phyloP scores from a whole-genome alignment of 92 coral and sea anemone species.

The Ricordea florida region DNA sequence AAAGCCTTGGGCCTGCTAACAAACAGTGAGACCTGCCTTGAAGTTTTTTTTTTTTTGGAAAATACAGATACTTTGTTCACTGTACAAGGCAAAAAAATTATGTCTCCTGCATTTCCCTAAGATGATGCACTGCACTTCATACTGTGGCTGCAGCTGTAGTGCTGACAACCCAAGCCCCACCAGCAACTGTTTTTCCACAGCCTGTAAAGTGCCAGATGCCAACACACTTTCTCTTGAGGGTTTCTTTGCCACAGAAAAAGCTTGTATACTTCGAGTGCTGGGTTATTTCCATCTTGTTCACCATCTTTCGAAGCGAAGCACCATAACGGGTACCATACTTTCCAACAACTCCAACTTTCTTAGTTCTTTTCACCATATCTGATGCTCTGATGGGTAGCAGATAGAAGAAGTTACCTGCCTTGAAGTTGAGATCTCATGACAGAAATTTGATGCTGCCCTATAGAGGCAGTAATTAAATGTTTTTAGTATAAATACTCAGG shows the following conservation, averaged over 20 bases:
- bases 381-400: too few species aligned
- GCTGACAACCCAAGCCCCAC: conserved; percentile 99
- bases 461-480: too few species aligned
- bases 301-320: conserved; percentile 99
- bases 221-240: conserved; percentile 91
- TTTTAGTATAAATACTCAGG: too few species aligned
- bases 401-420: too few species aligned
- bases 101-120: conserved; percentile 96
- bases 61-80: too few species aligned
- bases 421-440: too few species aligned
- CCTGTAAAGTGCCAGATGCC: conserved; percentile 98
- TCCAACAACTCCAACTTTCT: conserved; percentile 99
- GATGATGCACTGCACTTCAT: conserved; percentile 98
- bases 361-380: conserved; percentile 99
- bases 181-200: conserved; percentile 97
- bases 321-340: conserved; percentile 99
- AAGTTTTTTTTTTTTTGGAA: too few species aligned
- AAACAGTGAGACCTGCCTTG: too few species aligned
- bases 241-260: conserved; percentile 94
- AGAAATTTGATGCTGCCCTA: too few species aligned
- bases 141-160: conserved; percentile 98
- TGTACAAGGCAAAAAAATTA: conserved; percentile 43
- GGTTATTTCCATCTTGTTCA: conserved; percentile 96
- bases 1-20: too few species aligned
- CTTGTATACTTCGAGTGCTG: conserved; percentile 99